Evolutionary conservation across 2,888 invertebrate genomes (phyloP).

Genomic region (Rhagonycha lutea): DNA sequence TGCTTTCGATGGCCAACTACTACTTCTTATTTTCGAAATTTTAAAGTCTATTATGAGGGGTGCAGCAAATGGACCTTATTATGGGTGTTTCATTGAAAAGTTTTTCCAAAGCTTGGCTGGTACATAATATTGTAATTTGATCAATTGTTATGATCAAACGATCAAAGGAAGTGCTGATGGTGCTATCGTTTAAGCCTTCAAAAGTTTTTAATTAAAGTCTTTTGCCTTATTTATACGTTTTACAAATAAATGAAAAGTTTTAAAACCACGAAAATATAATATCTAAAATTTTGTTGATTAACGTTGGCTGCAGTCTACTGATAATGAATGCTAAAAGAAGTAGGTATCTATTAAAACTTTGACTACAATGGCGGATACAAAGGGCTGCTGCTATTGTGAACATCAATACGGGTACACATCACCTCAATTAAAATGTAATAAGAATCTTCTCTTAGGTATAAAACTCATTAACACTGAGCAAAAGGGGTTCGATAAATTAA

Average conservation of each 20-base stretch:
- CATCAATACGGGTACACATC: slow-evolving; percentile 56
- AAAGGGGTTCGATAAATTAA: slow-evolving; percentile 51
- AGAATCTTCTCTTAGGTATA: slow-evolving; percentile 54
- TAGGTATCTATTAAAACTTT: slow-evolving; percentile 57
- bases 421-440: slow-evolving; percentile 59
- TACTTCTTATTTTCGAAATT: slow-evolving; percentile 14
- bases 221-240: slow-evolving; percentile 50
- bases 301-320: slow-evolving; percentile 49
- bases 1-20: slow-evolving; percentile 19
- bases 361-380: slow-evolving; percentile 50
- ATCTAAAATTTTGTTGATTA: slow-evolving; percentile 54
- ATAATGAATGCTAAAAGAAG: slow-evolving; percentile 56
- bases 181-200: slow-evolving; percentile 21
- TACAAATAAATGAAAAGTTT: slow-evolving; percentile 49
- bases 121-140: slow-evolving; percentile 4
- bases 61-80: slow-evolving; percentile 6
- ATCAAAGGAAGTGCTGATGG: slow-evolving; percentile 2
- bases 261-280: slow-evolving; percentile 47
- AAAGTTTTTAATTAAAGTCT: slow-evolving; percentile 31
- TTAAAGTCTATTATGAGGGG: slow-evolving; percentile 13
- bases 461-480: slow-evolving; percentile 56
- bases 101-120: background rate
- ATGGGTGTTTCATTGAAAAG: slow-evolving; percentile 1
- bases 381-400: slow-evolving; percentile 47
- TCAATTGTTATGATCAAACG: slow-evolving; percentile 26